phyloP scores from a whole-genome alignment of 1,140 invertebrate species.

The Drosophila kohkoa region DNA sequence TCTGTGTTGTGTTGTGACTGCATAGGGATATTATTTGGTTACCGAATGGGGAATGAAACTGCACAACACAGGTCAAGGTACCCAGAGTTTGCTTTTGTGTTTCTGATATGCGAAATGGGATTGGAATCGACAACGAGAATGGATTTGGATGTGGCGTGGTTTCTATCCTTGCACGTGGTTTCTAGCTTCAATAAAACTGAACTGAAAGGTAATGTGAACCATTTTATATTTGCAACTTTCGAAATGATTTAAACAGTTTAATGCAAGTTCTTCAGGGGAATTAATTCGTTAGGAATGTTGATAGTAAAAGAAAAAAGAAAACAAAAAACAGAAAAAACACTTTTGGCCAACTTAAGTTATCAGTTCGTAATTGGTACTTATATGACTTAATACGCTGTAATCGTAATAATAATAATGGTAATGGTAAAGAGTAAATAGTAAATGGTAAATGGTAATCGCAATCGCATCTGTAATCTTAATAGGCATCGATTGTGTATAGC shows the following conservation, averaged over 20 bases:
- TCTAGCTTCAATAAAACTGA: background rate
- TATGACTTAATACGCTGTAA: constrained; percentile 27
- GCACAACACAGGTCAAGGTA: constrained; percentile 69
- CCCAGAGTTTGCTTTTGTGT: constrained; percentile 41
- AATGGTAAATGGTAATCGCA: constrained; percentile 18
- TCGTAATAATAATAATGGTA: constrained; percentile 9
- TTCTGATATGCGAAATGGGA: constrained; percentile 13
- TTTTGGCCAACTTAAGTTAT: constrained; percentile 15
- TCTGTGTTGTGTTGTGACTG: constrained; percentile 15
- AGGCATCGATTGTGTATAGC: background rate
- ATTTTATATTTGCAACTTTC: too few relatives aligned
- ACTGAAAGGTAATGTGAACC: background rate
- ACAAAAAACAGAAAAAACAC: background rate
- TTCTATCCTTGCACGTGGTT: constrained; percentile 10
- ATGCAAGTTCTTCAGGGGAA: too few relatives aligned
- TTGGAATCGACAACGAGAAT: constrained; percentile 7
- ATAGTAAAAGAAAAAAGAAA: background rate
- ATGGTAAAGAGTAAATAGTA: background rate
- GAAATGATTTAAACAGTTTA: too few relatives aligned
- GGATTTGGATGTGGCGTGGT: background rate
- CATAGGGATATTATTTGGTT: background rate
- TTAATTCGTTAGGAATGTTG: background rate
- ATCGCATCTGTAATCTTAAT: background rate
- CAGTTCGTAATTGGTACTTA: constrained; percentile 25
- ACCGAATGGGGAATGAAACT: constrained; percentile 32